Conservation (phyloP, 2,113 vertebrate species). For the Clinocottus analis region DNA sequence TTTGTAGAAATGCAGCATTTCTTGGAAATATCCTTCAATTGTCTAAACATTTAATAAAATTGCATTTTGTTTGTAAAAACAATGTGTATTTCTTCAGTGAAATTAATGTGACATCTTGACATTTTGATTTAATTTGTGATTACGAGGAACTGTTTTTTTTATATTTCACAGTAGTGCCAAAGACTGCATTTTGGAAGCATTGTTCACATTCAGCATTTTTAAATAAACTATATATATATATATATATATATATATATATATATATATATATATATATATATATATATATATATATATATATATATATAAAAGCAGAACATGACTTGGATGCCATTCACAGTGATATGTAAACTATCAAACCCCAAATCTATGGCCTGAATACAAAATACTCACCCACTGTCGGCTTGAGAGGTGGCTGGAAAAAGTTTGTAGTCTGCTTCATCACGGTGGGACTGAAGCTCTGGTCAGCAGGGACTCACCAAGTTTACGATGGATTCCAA, state of each 20-base stretch:
- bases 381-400: slow-evolving; percentile 25
- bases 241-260: neutral
- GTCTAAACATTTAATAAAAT: slow-evolving; percentile 9
- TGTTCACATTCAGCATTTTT: slow-evolving; percentile 7
- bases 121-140: slow-evolving; percentile 12
- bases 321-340: neutral
- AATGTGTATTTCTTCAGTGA: neutral
- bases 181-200: neutral
- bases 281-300: too few relatives aligned
- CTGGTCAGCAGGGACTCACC: neutral
- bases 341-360: neutral
- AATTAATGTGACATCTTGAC: neutral
- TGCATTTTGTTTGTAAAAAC: neutral
- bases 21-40: neutral
- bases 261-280: too few relatives aligned
- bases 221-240: neutral
- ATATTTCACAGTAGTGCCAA: neutral
- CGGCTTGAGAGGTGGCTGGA: neutral
- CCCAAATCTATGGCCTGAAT: neutral
- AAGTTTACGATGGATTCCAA: neutral
- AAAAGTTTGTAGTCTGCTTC: neutral
- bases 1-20: neutral
- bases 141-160: neutral
- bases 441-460: neutral
- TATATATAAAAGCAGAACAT: too few relatives aligned